Evolutionary conservation across 1,140 invertebrate genomes (phyloP).

Genomic region (Drosophila sturtevanti): DNA sequence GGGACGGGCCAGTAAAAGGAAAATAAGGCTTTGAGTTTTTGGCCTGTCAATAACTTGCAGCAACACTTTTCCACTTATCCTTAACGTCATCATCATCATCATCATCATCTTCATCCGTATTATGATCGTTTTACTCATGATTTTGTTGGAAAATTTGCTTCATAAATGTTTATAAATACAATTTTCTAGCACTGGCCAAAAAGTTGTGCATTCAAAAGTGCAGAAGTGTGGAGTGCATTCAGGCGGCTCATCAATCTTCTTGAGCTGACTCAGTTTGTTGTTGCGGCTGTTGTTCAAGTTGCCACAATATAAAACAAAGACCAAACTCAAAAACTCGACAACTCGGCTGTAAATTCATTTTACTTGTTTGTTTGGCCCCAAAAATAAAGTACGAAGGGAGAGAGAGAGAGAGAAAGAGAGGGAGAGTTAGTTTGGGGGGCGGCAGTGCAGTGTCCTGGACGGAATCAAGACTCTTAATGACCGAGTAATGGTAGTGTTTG

Average conservation of each 20-base stretch:
- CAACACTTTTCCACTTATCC: conserved; percentile 39
- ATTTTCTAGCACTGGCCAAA: conserved; percentile 59
- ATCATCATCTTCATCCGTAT: conserved; percentile 9
- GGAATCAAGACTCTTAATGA: conserved; percentile 31
- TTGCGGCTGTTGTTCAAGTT: conserved; percentile 45
- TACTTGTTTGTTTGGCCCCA: conserved; percentile 38
- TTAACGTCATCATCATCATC: conserved; percentile 22
- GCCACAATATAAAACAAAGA: conserved; percentile 35
- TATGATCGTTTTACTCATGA: conserved; percentile 12
- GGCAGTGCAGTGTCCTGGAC: no score
- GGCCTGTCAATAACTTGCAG: conserved; percentile 72
- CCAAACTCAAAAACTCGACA: conserved; percentile 28
- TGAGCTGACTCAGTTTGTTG: conserved; percentile 44
- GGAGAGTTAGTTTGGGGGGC: no score
- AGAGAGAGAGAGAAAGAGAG: background rate
- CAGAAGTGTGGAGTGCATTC: conserved; percentile 2
- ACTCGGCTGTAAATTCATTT: conserved; percentile 64
- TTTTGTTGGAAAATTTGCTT: conserved; percentile 55
- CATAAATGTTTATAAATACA: conserved; percentile 79
- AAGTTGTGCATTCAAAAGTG: conserved; percentile 27
- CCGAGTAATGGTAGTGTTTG: conserved; percentile 50
- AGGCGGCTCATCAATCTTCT: conserved; percentile 72
- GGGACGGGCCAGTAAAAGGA: background rate
- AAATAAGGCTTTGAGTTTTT: conserved; percentile 48
- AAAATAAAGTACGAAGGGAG: conserved; percentile 12